Evolutionary conservation across 1,140 invertebrate species (phyloP).

Genomic region (Listronotus oregonensis): DNA sequence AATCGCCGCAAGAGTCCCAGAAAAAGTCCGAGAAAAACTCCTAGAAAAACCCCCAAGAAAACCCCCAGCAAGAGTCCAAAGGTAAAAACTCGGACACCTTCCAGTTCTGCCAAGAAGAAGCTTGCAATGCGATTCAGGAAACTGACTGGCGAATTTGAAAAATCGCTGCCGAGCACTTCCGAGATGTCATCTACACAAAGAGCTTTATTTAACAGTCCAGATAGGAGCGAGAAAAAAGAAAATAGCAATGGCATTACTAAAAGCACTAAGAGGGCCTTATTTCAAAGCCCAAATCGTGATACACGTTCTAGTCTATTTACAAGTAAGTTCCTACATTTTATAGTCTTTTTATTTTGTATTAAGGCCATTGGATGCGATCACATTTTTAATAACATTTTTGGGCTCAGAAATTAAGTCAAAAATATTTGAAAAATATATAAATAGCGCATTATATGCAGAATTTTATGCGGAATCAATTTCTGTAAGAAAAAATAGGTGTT

Average conservation of each 20-base stretch:
- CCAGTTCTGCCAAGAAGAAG: constrained; percentile 60
- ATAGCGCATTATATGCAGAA: no score
- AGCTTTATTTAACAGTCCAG: constrained; percentile 51
- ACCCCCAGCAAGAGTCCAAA: constrained; percentile 51
- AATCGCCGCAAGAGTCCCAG: constrained; percentile 58
- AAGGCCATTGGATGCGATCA: no score
- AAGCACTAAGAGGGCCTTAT: constrained; percentile 51
- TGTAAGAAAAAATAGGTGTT: no score
- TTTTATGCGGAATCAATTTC: no score
- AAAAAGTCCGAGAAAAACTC: constrained; percentile 59
- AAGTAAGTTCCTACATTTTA: constrained; percentile 41
- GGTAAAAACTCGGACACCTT: constrained; percentile 50
- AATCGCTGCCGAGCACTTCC: constrained; percentile 20
- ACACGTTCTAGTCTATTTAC: constrained; percentile 45
- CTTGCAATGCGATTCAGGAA: constrained; percentile 56
- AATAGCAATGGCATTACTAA: constrained; percentile 3
- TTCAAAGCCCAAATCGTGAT: constrained; percentile 64
- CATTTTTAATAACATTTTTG: no score
- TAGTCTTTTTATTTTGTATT: no score
- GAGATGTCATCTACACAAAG: constrained; percentile 57
- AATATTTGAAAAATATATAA: no score
- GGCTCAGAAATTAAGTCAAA: no score
- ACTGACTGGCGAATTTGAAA: constrained; percentile 45
- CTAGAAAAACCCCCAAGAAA: constrained; percentile 56
- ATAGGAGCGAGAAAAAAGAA: constrained; percentile 5